Conservation (phyloP, 2,888 invertebrate genomes). For the Lepidocyrtoides sp. region DNA sequence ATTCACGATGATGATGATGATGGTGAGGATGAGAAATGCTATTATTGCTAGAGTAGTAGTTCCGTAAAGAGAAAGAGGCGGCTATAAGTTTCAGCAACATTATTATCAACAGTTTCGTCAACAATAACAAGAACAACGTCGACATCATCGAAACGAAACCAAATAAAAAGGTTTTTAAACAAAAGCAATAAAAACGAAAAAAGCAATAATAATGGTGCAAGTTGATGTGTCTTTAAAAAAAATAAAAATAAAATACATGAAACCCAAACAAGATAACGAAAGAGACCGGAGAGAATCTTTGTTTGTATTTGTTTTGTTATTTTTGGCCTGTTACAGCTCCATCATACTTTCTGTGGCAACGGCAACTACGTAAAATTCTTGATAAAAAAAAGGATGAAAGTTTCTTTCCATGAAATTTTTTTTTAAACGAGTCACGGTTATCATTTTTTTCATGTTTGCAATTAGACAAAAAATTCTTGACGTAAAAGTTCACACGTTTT, state of each 20-base stretch:
- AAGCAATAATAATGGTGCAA: slow-evolving; percentile 34
- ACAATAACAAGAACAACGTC: slow-evolving; percentile 64
- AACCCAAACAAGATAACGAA: background rate
- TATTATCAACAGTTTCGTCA: slow-evolving; percentile 50
- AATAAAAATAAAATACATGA: slow-evolving; percentile 7
- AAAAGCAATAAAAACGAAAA: slow-evolving; percentile 55
- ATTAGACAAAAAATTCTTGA: no score
- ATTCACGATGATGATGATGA: no score
- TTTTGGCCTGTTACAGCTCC: no score
- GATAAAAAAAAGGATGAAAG: no score
- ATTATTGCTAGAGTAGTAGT: background rate
- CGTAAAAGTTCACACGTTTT: no score
- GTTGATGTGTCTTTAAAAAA: slow-evolving; percentile 21
- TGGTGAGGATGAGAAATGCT: background rate
- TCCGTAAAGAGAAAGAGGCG: background rate
- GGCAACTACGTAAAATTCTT: no score
- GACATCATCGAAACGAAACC: slow-evolving; percentile 45
- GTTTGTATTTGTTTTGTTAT: no score
- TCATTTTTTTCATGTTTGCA: no score
- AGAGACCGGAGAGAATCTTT: no score
- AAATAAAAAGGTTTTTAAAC: slow-evolving; percentile 49
- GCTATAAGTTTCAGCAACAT: slow-evolving; percentile 9
- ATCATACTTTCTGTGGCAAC: no score
- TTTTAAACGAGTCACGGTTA: no score
- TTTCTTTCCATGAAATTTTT: no score